phyloP scores from a whole-genome alignment of 2,888 invertebrate genomes.

The Trachelus iudaicus region DNA sequence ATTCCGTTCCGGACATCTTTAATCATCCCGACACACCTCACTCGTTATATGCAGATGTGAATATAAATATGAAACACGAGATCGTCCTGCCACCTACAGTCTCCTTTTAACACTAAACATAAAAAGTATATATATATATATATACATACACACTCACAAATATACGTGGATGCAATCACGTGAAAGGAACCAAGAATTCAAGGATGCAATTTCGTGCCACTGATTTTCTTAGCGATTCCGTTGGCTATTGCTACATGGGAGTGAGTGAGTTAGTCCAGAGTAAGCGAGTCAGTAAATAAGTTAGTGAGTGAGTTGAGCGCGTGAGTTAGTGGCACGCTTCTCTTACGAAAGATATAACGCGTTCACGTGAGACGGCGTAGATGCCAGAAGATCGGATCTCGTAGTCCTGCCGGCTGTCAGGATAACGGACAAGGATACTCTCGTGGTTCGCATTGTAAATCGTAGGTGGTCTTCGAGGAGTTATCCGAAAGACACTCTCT shows the following conservation, averaged over 20 bases:
- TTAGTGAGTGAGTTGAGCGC: neutral
- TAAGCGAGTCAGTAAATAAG: neutral
- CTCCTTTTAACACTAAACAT: slow-evolving; percentile 6
- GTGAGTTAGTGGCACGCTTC: neutral
- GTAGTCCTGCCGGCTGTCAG: neutral
- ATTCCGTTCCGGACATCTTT: neutral
- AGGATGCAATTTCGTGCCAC: neutral
- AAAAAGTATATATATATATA: neutral
- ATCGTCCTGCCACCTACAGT: slow-evolving; percentile 52
- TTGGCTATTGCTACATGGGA: neutral
- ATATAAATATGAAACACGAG: slow-evolving; percentile 58
- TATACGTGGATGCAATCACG: neutral
- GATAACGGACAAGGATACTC: neutral
- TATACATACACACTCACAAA: neutral
- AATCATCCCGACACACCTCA: slow-evolving; percentile 47
- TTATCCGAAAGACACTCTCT: neutral
- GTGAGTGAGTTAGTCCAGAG: neutral
- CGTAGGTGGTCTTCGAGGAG: slow-evolving; percentile 27
- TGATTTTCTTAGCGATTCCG: neutral
- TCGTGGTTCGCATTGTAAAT: slow-evolving; percentile 24
- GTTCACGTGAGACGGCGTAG: neutral
- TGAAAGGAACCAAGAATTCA: neutral
- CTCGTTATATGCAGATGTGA: slow-evolving; percentile 57
- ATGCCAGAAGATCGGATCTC: neutral
- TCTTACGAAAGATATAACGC: neutral